Conservation (phyloP, 2,113 vertebrate species). For the Sander vitreus region DNA sequence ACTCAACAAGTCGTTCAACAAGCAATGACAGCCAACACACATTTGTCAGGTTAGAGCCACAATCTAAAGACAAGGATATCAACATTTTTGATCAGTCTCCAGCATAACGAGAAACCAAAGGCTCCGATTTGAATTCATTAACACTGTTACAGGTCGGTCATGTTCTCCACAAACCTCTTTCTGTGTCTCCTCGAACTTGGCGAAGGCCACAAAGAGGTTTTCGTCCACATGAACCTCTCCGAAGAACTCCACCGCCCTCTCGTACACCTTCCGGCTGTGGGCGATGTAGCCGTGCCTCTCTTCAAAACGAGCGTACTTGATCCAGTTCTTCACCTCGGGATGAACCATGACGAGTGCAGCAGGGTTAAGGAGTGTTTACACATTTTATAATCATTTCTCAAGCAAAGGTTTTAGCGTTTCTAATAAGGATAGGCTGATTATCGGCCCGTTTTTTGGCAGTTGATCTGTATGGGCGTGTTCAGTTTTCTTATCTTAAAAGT, state of each 20-base stretch:
- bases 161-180: slow-evolving; percentile 87
- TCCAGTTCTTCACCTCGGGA: slow-evolving; percentile 98
- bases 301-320: slow-evolving; percentile 97
- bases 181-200: slow-evolving; percentile 96
- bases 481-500: too few species aligned
- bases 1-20: background rate
- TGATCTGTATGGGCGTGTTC: too few species aligned
- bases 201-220: slow-evolving; percentile 95
- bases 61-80: background rate
- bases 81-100: background rate
- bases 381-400: background rate
- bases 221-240: slow-evolving; percentile 95
- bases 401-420: background rate
- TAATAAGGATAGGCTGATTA: too few species aligned
- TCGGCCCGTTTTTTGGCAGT: too few species aligned
- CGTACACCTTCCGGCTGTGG: slow-evolving; percentile 92
- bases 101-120: background rate
- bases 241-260: slow-evolving; percentile 95
- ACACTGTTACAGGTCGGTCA: background rate
- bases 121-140: background rate
- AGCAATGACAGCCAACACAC: background rate
- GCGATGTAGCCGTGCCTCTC: slow-evolving; percentile 95
- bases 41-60: too few species aligned
- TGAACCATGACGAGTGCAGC: slow-evolving; percentile 93
- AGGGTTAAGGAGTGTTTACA: slow-evolving; percentile 81